Base-by-base conservation (phyloP, 1,140 invertebrate species). In the Stegodyphus mimosarum region DNA sequence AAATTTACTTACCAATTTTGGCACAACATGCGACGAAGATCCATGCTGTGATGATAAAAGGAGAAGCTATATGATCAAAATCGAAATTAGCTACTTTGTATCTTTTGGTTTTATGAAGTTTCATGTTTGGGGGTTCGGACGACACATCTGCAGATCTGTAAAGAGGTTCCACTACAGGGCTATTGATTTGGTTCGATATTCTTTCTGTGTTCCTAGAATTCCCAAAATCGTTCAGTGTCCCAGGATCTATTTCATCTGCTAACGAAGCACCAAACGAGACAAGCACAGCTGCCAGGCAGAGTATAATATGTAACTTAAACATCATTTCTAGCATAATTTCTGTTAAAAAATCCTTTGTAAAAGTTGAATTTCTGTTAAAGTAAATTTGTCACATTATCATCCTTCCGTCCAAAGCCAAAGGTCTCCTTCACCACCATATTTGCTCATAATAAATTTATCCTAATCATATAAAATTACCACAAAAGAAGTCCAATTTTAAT, bases 21-120 rank as follows among this genome's bases (percentile, higher is more conserved):
- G 93, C 92, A 18, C 93, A 87, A 77, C 92, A 92, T 52, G 93
- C 92, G 49, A 93, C 89, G 33, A 93, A 89, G 87, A 93, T 91
- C 90, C 93, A 93, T 52, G 92, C 78, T 52, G 92, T 91, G 79
- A 94, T 91, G 52, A 93, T 91, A 88, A 92, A 92, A 66, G 92
- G 92, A 72, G 91, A 89, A 81, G 92, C 91, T 17, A 93, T 91
- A 88, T 93, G 91, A 52, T 91, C 90, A 89, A 93, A 93, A 84
- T 93, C 90, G 87, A 92, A 86, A 17, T 72, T 83, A n/a, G 86
- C 86, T 9, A 88, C 86, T 51, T 84, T 83, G 79, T 85, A 88
- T 10, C 87, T 18, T 50, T 81, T 79, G 3, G 33, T n/a, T 11
- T 13, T n/a, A 6, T 53, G 67, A 6, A 2, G 17, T n/a, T 7